Conservation (phyloP, 2,113 vertebrate genomes). For the Hymenochirus boettgeri region DNA sequence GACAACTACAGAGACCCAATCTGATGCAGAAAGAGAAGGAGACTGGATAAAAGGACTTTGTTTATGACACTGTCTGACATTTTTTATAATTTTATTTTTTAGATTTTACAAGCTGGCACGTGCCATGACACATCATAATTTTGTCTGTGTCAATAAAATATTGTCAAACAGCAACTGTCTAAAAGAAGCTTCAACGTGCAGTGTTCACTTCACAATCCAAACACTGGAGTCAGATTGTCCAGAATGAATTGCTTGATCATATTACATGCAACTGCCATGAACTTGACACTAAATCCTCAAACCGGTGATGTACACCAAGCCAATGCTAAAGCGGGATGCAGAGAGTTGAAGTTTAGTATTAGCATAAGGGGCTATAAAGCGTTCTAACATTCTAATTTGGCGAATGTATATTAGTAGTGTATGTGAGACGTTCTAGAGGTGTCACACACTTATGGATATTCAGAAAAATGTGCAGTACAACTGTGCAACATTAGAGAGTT, state of each 20-base stretch:
- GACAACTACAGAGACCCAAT: conserved; percentile 56
- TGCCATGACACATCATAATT: conserved; percentile 58
- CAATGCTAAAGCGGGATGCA: too few species aligned
- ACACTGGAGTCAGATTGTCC: background rate
- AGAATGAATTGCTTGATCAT: background rate
- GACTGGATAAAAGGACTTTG: conserved; percentile 61
- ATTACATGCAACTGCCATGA: too few species aligned
- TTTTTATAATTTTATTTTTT: conserved; percentile 44
- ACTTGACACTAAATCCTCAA: too few species aligned
- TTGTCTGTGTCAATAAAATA: conserved; percentile 42
- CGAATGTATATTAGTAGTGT: too few species aligned
- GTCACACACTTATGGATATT: too few species aligned
- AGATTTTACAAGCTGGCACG: conserved; percentile 29
- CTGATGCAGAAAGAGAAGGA: conserved; percentile 50
- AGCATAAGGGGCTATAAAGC: too few species aligned
- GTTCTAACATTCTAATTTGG: too few species aligned
- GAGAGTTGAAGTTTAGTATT: too few species aligned
- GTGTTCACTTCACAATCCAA: conserved; percentile 25
- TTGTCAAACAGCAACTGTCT: conserved; percentile 30
- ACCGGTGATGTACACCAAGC: too few species aligned
- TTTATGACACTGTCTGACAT: conserved; percentile 48
- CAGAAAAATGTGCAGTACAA: too few species aligned
- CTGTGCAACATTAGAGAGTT: too few species aligned
- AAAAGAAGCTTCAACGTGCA: conserved; percentile 26
- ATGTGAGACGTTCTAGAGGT: too few species aligned